Conservation (phyloP, 2,113 vertebrate species). For the Clarias magur region DNA sequence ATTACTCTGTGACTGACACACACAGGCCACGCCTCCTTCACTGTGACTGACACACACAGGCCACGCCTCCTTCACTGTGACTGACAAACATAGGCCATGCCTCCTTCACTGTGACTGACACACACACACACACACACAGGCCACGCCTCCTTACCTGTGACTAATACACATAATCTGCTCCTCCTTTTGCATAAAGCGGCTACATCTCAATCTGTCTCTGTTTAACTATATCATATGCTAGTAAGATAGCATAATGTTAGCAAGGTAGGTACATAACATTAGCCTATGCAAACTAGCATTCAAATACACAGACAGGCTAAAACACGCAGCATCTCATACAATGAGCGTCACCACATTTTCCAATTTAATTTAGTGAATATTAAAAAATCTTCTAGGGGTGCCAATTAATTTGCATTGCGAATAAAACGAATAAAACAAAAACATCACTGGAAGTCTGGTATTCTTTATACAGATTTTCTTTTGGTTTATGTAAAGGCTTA, state of each 20-base stretch:
- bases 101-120: no score
- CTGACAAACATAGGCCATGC: not conserved
- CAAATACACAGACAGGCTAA: not conserved
- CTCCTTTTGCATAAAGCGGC: not conserved
- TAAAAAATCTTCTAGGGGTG: not conserved
- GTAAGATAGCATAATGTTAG: no score
- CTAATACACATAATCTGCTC: not conserved
- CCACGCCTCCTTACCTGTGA: no score
- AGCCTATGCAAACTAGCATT: not conserved
- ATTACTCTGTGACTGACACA: not conserved
- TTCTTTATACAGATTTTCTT: not conserved
- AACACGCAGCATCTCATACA: not conserved
- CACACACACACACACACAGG: not conserved
- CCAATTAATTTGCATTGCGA: not conserved
- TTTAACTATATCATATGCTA: no score
- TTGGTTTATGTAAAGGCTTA: not conserved
- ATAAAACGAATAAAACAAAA: not conserved
- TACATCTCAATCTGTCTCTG: not conserved
- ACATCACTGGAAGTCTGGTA: no score
- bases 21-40: not conserved
- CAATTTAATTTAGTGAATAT: not conserved
- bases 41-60: not conserved
- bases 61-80: not conserved
- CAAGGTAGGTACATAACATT: no score
- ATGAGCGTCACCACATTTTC: not conserved